A percentile compares a stretch with the other conserved stretches of the same genome.
These are phyloP conservation scores for Drosophila paranaensis DNA, from an alignment of 2,888 invertebrate species.

Conservation along the genomic window DNA sequence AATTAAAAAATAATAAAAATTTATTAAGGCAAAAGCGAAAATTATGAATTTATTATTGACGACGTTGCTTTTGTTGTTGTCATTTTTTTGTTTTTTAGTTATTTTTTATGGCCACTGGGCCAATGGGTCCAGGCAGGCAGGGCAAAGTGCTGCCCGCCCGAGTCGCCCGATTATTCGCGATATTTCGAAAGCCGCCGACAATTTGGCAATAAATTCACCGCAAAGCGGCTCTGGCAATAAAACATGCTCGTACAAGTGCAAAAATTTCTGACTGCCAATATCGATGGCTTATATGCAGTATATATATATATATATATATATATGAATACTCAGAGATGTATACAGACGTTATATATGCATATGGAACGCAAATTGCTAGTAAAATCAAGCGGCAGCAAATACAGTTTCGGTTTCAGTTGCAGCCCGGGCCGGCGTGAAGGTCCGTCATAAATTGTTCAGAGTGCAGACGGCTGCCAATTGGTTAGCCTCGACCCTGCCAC, in stretches of 20 bases:
- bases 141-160: conserved; percentile 3
- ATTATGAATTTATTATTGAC: conserved; percentile 76
- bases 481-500: conserved; percentile 29
- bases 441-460: conserved; percentile 70
- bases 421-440: conserved; percentile 46
- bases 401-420: conserved; percentile 5
- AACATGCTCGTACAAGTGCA: conserved; percentile 66
- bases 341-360: conserved; percentile 9
- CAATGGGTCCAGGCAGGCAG: conserved; percentile 25
- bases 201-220: conserved; percentile 76
- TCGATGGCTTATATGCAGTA: conserved; percentile 26
- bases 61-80: conserved; percentile 22
- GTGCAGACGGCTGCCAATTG: conserved; percentile 71
- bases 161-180: conserved; percentile 55
- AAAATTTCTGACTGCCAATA: conserved; percentile 45
- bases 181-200: conserved; percentile 76
- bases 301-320: too few relatives aligned
- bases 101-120: conserved; percentile 58
- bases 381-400: conserved; percentile 44
- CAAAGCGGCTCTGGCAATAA: conserved; percentile 74
- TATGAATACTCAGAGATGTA: not conserved
- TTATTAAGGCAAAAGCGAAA: conserved; percentile 75
- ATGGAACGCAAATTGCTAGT: conserved; percentile 47
- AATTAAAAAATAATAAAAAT: conserved; percentile 79
- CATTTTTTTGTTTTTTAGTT: conserved; percentile 5